phyloP scores from a whole-genome alignment of 2,113 vertebrate genomes.

The Dipodomys spectabilis region DNA sequence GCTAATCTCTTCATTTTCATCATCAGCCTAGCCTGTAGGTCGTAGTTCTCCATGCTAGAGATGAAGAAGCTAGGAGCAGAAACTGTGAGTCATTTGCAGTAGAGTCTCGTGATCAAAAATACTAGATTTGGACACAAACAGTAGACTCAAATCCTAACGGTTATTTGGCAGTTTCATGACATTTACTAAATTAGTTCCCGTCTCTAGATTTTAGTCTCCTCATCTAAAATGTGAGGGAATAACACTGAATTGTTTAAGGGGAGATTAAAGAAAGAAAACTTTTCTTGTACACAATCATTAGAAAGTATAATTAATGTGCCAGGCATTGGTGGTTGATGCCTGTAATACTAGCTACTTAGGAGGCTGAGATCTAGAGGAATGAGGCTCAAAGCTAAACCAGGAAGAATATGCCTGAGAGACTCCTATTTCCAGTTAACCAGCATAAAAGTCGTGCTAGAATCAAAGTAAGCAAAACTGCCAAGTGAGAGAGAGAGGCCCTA shows the following conservation, averaged over 20 bases:
- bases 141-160: conserved; percentile 14
- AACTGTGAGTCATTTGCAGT: background rate
- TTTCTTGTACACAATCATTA: background rate
- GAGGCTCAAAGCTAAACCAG: too few relatives aligned
- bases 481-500: too few relatives aligned
- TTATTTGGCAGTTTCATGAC: background rate
- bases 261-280: background rate
- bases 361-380: too few relatives aligned
- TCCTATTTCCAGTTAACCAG: too few relatives aligned
- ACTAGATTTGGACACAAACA: background rate
- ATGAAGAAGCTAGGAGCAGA: background rate
- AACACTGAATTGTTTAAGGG: background rate
- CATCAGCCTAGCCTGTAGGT: background rate
- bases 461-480: too few relatives aligned
- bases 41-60: background rate
- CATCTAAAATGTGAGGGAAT: background rate
- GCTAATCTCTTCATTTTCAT: background rate
- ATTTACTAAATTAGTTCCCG: background rate
- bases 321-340: too few relatives aligned
- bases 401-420: too few relatives aligned
- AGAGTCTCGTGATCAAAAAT: background rate
- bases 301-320: background rate
- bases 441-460: too few relatives aligned
- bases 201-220: background rate
- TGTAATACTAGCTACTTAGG: too few relatives aligned